These are phyloP conservation scores for Suricata suricatta DNA, from an alignment of 2,113 vertebrate species.

Conservation along the genomic window DNA sequence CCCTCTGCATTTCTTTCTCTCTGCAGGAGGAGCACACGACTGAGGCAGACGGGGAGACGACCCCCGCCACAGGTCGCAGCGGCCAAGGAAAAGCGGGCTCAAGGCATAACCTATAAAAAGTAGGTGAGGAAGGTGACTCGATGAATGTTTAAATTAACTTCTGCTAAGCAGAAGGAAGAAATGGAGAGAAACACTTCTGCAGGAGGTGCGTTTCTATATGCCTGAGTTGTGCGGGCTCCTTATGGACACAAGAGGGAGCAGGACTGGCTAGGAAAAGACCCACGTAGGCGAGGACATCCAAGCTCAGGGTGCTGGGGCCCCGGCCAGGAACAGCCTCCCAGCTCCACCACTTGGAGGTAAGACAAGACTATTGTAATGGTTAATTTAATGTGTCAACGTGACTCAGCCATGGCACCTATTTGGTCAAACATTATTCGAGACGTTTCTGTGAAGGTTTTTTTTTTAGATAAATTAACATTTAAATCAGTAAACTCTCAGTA, in stretches of 20 bases:
- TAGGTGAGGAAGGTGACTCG: not conserved
- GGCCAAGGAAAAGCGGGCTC: not conserved
- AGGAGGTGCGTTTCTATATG: not conserved
- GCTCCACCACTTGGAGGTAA: not conserved
- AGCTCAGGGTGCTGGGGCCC: not conserved
- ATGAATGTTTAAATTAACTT: not conserved
- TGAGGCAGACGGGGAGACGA: not conserved
- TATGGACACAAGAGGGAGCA: not conserved
- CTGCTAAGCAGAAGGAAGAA: not conserved
- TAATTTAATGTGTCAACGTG: not conserved
- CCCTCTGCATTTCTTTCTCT: not conserved
- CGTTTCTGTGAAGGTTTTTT: not conserved
- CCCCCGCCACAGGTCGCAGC: too few relatives aligned
- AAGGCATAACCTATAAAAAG: not conserved
- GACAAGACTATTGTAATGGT: not conserved
- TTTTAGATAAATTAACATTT: not conserved
- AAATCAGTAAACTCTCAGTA: not conserved
- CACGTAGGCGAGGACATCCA: not conserved
- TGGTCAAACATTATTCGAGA: not conserved
- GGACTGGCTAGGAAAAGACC: not conserved
- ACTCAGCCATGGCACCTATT: not conserved
- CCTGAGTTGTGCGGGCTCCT: too few relatives aligned
- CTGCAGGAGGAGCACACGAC: not conserved
- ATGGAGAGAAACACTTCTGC: not conserved
- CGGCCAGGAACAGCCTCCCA: not conserved